Conservation (phyloP, 1,140 invertebrate genomes). For the Ostrea denselamellosa region DNA sequence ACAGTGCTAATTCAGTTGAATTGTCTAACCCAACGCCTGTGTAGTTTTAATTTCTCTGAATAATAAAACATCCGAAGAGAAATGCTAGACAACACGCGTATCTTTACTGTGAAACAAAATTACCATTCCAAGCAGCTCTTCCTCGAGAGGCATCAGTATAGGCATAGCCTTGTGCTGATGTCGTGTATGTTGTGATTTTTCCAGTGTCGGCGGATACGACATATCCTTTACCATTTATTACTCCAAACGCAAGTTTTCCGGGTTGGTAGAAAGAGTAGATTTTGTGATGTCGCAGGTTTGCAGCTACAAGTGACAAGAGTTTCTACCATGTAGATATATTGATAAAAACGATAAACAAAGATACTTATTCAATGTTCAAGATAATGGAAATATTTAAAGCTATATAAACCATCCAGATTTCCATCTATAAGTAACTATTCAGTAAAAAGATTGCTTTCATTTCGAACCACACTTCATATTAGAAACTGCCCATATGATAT, state of each 20-base stretch:
- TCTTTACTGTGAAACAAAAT: neutral
- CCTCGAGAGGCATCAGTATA: conserved; percentile 34
- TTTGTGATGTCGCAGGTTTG: conserved; percentile 30
- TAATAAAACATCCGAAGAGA: too few species aligned
- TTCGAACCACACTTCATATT: neutral
- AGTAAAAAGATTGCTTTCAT: neutral
- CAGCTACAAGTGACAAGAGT: neutral
- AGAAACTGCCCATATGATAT: neutral
- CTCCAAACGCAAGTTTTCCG: conserved; percentile 17
- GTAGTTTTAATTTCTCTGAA: too few species aligned
- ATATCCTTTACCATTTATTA: conserved; percentile 34
- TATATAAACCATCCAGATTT: neutral
- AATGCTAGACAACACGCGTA: too few species aligned
- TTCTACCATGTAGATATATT: neutral
- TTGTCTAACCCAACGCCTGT: too few species aligned
- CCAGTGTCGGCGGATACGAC: conserved; percentile 50
- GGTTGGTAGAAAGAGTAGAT: conserved; percentile 46
- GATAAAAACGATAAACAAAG: neutral
- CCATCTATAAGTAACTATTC: neutral
- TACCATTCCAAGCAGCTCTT: conserved; percentile 22
- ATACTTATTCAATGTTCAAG: neutral
- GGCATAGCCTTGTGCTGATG: neutral
- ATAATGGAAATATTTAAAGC: neutral
- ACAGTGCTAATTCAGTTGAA: too few species aligned
- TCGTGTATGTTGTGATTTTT: conserved; percentile 11